phyloP scores from a whole-genome alignment of 2,113 vertebrate species.

The Physeter macrocephalus region DNA sequence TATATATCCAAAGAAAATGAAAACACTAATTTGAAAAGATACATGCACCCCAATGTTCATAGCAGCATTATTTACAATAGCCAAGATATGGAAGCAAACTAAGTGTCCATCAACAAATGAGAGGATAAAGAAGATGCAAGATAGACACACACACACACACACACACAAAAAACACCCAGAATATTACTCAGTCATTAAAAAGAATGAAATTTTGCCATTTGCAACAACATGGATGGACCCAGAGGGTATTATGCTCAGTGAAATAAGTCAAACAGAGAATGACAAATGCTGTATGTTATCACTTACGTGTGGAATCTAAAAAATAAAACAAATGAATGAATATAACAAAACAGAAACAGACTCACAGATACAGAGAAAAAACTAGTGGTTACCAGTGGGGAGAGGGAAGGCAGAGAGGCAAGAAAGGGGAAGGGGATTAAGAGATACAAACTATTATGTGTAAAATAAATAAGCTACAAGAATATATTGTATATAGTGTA shows the following conservation, averaged over 20 bases:
- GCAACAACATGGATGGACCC: not conserved
- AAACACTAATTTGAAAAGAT: not conserved
- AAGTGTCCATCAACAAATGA: not conserved
- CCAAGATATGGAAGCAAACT: not conserved
- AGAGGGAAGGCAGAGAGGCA: no score
- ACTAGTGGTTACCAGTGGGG: not conserved
- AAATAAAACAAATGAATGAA: not conserved
- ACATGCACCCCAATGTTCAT: not conserved
- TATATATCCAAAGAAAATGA: not conserved
- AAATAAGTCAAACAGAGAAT: not conserved
- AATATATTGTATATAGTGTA: no score
- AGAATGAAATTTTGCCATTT: not conserved
- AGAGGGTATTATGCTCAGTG: not conserved
- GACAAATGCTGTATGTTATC: not conserved
- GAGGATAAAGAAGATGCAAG: not conserved
- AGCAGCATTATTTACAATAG: not conserved
- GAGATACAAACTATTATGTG: not conserved
- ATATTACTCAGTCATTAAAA: not conserved
- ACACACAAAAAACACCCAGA: not conserved
- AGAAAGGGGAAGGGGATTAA: not conserved
- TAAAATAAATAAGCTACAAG: not conserved
- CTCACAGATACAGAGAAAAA: not conserved
- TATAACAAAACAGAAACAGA: not conserved
- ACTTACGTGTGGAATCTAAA: not conserved
- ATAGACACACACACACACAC: not conserved